Percentiles rank a stretch among this genome's conserved stretches.
Evolutionary conservation across 2,113 vertebrate genomes (phyloP).

Genomic region (Butastur rufipennis): DNA sequence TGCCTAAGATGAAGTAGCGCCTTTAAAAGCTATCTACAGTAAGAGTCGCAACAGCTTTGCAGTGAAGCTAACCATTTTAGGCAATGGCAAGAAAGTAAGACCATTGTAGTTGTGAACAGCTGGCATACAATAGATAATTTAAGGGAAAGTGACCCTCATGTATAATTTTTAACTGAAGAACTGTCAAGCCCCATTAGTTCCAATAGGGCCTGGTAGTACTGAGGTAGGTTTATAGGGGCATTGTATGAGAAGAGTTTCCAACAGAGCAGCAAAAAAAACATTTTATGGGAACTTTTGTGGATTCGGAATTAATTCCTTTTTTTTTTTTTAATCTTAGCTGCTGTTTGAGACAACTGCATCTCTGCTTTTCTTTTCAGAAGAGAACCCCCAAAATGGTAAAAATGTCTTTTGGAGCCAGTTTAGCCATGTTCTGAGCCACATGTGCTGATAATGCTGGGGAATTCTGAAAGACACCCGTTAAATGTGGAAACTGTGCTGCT

Average conservation of each 20-base stretch:
- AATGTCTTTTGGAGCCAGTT: conserved; percentile 28
- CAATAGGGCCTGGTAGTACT: conserved; percentile 69
- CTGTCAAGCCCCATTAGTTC: conserved; percentile 84
- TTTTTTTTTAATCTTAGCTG: not conserved
- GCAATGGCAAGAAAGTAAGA: conserved; percentile 68
- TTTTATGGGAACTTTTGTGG: conserved; percentile 50
- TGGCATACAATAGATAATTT: conserved; percentile 84
- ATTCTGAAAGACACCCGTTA: conserved; percentile 54
- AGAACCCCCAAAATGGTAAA: conserved; percentile 31
- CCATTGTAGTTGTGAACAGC: conserved; percentile 77
- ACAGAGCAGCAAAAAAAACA: not conserved
- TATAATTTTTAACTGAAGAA: conserved; percentile 85
- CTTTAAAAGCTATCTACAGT: conserved; percentile 8
- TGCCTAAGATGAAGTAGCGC: not conserved
- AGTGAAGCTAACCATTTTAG: conserved; percentile 66
- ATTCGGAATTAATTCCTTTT: not conserved
- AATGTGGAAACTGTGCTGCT: not conserved
- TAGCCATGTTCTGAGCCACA: not conserved
- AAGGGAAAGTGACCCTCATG: conserved; percentile 84
- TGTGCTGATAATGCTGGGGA: conserved; percentile 46
- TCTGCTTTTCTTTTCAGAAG: conserved; percentile 19
- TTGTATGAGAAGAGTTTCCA: conserved; percentile 64
- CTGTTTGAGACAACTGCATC: conserved; percentile 37
- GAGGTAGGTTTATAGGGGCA: conserved; percentile 68
- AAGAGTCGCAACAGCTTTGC: conserved; percentile 3